A percentile compares a stretch with the other conserved stretches of the same genome.
Conservation (phyloP, 2,113 vertebrate genomes). For the Leptobrachium leishanense region DNA sequence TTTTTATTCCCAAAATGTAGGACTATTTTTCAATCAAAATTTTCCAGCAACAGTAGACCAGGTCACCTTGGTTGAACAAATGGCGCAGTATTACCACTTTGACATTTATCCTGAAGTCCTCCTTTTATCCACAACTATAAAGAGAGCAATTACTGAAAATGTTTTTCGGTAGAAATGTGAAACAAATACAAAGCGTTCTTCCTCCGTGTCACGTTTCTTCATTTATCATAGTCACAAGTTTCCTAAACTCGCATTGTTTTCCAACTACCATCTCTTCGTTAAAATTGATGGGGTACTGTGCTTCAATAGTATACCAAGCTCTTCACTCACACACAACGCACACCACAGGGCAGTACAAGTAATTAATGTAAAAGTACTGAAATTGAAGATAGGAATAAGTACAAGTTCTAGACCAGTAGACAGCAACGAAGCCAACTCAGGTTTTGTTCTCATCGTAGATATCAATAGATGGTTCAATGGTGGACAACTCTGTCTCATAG, state of each 20-base stretch:
- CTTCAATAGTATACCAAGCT: conserved; percentile 16
- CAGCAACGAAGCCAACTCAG: conserved; percentile 70
- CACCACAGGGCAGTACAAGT: conserved; percentile 36
- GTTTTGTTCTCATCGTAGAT: conserved; percentile 94
- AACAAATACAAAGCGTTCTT: not conserved
- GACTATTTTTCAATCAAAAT: too few relatives aligned
- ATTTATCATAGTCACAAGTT: conserved; percentile 17
- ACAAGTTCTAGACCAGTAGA: conserved; percentile 53
- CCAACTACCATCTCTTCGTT: not conserved
- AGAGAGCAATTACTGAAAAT: not conserved
- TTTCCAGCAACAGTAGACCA: too few relatives aligned
- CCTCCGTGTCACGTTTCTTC: conserved; percentile 20
- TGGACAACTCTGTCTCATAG: conserved; percentile 89
- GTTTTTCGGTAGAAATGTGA: not conserved
- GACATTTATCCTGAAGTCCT: too few relatives aligned
- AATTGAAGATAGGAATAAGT: conserved; percentile 59
- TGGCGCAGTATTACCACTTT: not conserved
- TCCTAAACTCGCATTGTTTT: not conserved
- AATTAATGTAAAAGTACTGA: conserved; percentile 57
- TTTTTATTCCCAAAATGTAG: too few relatives aligned
- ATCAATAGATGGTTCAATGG: conserved; percentile 86
- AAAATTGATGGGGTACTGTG: conserved; percentile 28
- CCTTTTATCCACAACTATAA: too few relatives aligned
- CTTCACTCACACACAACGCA: conserved; percentile 35
- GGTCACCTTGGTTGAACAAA: too few relatives aligned